phyloP scores from a whole-genome alignment of 2,888 invertebrate genomes.

The Chelonus formosanus region DNA sequence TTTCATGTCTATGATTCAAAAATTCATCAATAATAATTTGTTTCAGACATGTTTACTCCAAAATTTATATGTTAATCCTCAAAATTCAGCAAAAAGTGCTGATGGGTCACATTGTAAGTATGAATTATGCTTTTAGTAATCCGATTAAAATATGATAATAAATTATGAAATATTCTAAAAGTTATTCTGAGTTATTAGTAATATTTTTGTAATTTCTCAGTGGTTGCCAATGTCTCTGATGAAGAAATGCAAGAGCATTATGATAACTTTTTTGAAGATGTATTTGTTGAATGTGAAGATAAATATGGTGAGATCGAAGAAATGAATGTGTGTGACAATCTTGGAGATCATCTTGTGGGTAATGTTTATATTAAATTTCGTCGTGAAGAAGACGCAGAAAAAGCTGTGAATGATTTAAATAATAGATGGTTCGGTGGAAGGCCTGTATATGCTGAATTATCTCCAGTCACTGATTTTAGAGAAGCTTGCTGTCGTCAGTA shows the following conservation, averaged over 20 bases:
- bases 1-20: no score
- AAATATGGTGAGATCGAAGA: slow-evolving; percentile 99
- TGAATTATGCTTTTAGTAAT: no score
- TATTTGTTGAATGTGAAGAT: slow-evolving; percentile 98
- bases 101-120: slow-evolving; percentile 93
- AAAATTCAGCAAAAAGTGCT: slow-evolving; percentile 97
- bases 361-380: slow-evolving; percentile 99
- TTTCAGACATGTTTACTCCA: slow-evolving; percentile 93
- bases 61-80: slow-evolving; percentile 98
- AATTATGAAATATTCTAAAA: no score
- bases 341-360: slow-evolving; percentile 97
- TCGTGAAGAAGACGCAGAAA: slow-evolving; percentile 97
- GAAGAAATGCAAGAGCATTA: slow-evolving; percentile 99
- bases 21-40: slow-evolving; percentile 29
- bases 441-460: slow-evolving; percentile 97
- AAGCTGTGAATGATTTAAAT: slow-evolving; percentile 95
- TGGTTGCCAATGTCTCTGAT: slow-evolving; percentile 93
- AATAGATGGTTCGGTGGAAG: slow-evolving; percentile 99
- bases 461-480: slow-evolving; percentile 98
- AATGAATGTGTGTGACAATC: slow-evolving; percentile 99
- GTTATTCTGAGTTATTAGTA: background rate
- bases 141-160: no score
- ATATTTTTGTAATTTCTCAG: slow-evolving; percentile 61
- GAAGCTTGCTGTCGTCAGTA: slow-evolving; percentile 99
- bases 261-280: slow-evolving; percentile 99